Conservation (phyloP, 1,140 invertebrate species). For the Apocrypta bakeri region DNA sequence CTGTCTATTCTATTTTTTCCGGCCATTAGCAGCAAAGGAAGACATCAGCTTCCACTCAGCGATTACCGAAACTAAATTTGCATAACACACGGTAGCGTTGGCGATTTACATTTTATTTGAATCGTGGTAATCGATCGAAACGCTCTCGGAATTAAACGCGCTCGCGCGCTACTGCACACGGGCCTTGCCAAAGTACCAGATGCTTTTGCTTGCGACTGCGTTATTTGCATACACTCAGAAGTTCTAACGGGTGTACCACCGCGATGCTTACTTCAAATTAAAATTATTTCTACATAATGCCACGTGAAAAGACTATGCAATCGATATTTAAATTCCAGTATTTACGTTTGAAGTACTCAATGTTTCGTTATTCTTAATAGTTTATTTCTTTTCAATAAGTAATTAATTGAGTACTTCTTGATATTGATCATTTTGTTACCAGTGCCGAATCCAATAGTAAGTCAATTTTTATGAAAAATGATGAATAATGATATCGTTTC, state of each 20-base stretch:
- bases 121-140: slow-evolving; percentile 74
- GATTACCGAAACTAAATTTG: slow-evolving; percentile 73
- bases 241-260: not conserved
- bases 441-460: too few species aligned
- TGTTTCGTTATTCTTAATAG: too few species aligned
- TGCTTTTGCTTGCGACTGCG: not conserved
- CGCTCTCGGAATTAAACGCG: slow-evolving; percentile 65
- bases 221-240: not conserved
- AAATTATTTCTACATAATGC: not conserved
- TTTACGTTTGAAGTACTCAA: too few species aligned
- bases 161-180: slow-evolving; percentile 36
- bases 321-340: too few species aligned
- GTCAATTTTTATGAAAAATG: too few species aligned
- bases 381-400: too few species aligned
- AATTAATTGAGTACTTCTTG: too few species aligned
- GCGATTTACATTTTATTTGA: slow-evolving; percentile 65
- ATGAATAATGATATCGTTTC: too few species aligned
- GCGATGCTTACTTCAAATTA: not conserved
- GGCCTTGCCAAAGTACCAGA: slow-evolving; percentile 1
- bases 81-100: slow-evolving; percentile 69
- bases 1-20: slow-evolving; percentile 61
- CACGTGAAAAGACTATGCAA: too few species aligned
- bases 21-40: slow-evolving; percentile 70
- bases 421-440: too few species aligned
- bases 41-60: slow-evolving; percentile 74